Conservation (phyloP, 1,140 invertebrate genomes). For the Microplitis mediator region DNA sequence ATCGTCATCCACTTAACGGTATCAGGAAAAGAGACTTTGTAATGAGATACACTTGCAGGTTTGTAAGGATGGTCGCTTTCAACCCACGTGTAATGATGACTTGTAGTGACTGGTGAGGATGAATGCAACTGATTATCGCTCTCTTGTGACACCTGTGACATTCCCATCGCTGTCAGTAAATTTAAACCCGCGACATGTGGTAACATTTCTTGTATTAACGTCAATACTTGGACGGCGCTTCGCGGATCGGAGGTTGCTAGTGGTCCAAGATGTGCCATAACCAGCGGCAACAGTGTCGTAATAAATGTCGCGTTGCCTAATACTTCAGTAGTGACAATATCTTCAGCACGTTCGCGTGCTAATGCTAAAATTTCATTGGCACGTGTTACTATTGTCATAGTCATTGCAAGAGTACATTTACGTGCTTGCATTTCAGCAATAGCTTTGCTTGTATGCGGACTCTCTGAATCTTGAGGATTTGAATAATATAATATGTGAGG, state of each 20-base stretch:
- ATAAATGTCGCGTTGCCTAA: slow-evolving; percentile 70
- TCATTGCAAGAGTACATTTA: slow-evolving; percentile 74
- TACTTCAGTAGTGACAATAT: slow-evolving; percentile 64
- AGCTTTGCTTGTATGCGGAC: slow-evolving; percentile 69
- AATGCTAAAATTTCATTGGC: slow-evolving; percentile 75
- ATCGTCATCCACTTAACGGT: slow-evolving; percentile 89
- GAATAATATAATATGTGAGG: slow-evolving; percentile 92
- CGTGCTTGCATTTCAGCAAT: slow-evolving; percentile 75
- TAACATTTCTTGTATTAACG: slow-evolving; percentile 86
- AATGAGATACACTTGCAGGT: slow-evolving; percentile 84
- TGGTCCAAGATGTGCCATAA: slow-evolving; percentile 81
- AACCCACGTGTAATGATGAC: slow-evolving; percentile 87
- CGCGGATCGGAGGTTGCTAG: slow-evolving; percentile 81
- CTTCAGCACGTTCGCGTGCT: slow-evolving; percentile 71
- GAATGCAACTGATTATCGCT: slow-evolving; percentile 48
- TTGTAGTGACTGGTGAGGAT: slow-evolving; percentile 67
- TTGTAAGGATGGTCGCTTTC: slow-evolving; percentile 98
- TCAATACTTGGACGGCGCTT: slow-evolving; percentile 91
- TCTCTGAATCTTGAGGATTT: slow-evolving; percentile 66
- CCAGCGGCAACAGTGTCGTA: slow-evolving; percentile 77
- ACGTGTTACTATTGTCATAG: slow-evolving; percentile 74
- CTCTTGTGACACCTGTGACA: slow-evolving; percentile 56
- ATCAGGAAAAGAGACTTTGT: slow-evolving; percentile 87
- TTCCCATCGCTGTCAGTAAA: slow-evolving; percentile 63
- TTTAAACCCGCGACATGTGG: slow-evolving; percentile 89